These are phyloP conservation scores for Apodemus agrarius DNA, from an alignment of 2,797 vertebrate genomes.

Conservation along the genomic window DNA sequence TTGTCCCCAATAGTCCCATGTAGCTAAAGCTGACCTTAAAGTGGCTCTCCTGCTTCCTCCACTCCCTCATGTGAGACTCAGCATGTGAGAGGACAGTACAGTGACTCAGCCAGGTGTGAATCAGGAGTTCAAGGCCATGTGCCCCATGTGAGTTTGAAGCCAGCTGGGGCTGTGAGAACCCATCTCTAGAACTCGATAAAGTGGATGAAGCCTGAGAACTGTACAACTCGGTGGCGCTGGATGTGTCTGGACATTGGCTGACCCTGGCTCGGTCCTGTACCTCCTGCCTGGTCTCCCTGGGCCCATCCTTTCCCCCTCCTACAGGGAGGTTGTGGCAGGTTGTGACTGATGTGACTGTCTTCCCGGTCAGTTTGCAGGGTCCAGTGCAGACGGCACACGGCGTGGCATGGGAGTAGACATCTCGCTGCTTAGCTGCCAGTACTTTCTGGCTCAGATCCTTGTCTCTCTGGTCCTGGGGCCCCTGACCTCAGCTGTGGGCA, in stretches of 20 bases:
- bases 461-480: slow-evolving; percentile 98
- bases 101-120: background rate
- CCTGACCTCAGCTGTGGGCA: slow-evolving; percentile 96
- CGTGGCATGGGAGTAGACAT: slow-evolving; percentile 99
- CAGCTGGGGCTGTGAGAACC: background rate
- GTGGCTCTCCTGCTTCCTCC: background rate
- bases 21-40: background rate
- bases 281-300: background rate
- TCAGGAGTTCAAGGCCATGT: background rate
- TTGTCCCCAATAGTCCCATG: background rate
- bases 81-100: too few species aligned
- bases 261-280: background rate
- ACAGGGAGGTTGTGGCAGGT: background rate
- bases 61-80: background rate
- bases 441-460: slow-evolving; percentile 98
- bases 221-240: background rate
- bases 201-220: too few species aligned
- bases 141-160: background rate
- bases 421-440: slow-evolving; percentile 99
- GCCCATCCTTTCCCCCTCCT: background rate
- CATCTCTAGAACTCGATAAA: background rate
- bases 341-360: background rate
- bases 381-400: slow-evolving; percentile 91
- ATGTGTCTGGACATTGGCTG: background rate
- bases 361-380: slow-evolving; percentile 93